Conservation (phyloP, 2,797 vertebrate genomes). For the Oophaga sylvatica region DNA sequence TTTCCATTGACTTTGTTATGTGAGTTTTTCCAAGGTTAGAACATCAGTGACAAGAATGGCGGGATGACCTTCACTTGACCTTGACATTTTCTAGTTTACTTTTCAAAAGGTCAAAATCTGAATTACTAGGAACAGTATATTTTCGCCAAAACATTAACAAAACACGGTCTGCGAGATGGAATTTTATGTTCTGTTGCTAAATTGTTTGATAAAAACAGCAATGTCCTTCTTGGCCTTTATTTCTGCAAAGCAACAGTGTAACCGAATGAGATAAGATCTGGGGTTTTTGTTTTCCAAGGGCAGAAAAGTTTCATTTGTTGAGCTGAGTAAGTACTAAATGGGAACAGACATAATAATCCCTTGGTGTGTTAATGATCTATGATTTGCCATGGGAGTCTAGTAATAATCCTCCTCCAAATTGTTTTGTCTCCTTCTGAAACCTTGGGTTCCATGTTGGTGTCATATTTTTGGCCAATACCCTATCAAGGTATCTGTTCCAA, state of each 20-base stretch:
- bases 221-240: neutral
- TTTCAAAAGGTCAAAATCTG: slow-evolving; percentile 20
- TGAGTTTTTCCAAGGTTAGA: neutral
- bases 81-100: slow-evolving; percentile 34
- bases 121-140: neutral
- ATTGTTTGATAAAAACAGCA: slow-evolving; percentile 29
- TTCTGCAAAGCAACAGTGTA: slow-evolving; percentile 1
- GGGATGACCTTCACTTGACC: slow-evolving; percentile 9
- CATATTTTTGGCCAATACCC: no score
- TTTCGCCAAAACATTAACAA: slow-evolving; percentile 29
- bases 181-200: slow-evolving; percentile 26
- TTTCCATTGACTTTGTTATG: slow-evolving; percentile 1
- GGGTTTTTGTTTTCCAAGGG: neutral
- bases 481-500: no score
- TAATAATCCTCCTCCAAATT: neutral
- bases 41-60: neutral
- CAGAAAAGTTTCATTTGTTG: neutral
- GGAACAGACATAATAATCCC: neutral
- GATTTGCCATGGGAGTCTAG: neutral
- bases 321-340: neutral
- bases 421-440: no score
- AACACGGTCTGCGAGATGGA: neutral
- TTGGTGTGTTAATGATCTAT: neutral
- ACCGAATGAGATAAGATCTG: neutral
- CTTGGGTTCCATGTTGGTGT: no score